These are phyloP conservation scores for Gonatopus flavifemur DNA, from an alignment of 1,140 invertebrate species.

Conservation along the genomic window DNA sequence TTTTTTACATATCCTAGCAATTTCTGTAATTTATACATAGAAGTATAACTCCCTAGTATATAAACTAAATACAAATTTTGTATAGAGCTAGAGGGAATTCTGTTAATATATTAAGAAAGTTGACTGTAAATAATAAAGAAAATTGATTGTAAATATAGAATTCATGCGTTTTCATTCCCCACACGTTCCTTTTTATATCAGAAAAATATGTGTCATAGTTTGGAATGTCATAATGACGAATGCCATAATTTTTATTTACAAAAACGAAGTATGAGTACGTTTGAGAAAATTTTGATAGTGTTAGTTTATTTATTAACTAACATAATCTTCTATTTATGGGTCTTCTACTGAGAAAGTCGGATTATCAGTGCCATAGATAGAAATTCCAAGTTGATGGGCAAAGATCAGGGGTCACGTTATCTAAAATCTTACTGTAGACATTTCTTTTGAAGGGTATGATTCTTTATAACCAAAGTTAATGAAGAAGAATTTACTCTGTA, in stretches of 20 bases:
- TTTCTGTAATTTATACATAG: conserved; percentile 28
- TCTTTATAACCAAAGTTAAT: no score
- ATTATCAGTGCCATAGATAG: no score
- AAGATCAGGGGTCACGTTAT: neutral
- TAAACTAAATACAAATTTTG: conserved; percentile 28
- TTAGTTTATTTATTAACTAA: neutral
- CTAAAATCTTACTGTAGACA: neutral
- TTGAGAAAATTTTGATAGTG: no score
- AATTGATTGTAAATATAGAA: conserved; percentile 22
- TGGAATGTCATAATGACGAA: no score
- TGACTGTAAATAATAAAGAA: conserved; percentile 27
- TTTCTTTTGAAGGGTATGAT: no score
- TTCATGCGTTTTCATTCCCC: no score
- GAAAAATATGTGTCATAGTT: no score
- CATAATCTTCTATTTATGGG: neutral
- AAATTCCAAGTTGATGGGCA: no score
- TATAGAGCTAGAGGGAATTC: conserved; percentile 28
- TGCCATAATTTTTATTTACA: no score
- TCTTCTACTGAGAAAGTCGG: no score
- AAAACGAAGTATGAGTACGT: no score
- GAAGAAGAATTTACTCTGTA: neutral
- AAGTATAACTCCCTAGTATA: conserved; percentile 24
- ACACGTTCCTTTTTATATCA: no score
- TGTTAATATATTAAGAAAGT: conserved; percentile 9
- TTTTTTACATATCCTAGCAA: conserved; percentile 20